Percentiles rank a stretch among this genome's conserved stretches.
These are phyloP conservation scores for Jaculus jaculus DNA, from an alignment of 2,113 vertebrate species.

Conservation along the genomic window DNA sequence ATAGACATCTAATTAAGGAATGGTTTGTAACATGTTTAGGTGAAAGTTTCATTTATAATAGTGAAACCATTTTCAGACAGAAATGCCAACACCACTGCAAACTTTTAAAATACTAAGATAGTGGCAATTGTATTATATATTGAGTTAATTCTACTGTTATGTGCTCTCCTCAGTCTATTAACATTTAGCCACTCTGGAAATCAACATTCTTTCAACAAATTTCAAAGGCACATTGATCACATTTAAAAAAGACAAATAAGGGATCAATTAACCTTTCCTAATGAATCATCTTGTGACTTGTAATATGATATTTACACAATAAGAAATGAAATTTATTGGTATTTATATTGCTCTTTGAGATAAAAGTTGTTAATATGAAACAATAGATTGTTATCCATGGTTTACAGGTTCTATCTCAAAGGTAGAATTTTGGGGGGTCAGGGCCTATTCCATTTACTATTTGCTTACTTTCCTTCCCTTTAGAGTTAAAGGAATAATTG, in stretches of 20 bases:
- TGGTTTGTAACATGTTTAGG: background rate
- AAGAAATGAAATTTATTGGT: background rate
- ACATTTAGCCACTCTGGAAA: background rate
- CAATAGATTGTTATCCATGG: background rate
- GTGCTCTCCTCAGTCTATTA: background rate
- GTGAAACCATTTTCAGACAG: background rate
- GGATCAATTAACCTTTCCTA: background rate
- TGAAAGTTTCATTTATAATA: background rate
- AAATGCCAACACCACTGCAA: background rate
- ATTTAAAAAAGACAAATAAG: conserved; percentile 20
- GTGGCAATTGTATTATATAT: background rate
- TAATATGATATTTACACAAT: background rate
- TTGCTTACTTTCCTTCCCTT: conserved; percentile 16
- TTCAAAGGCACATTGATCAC: background rate
- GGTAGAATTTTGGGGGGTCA: background rate
- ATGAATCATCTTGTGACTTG: background rate
- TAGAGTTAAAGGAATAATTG: conserved; percentile 55
- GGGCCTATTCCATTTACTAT: background rate
- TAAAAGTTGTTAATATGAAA: conserved; percentile 9
- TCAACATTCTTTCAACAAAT: background rate
- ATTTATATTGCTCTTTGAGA: background rate
- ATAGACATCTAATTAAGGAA: background rate
- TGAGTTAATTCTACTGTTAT: background rate
- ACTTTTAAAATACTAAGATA: background rate
- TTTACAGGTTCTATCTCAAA: background rate